Evolutionary conservation across 1,140 invertebrate species (phyloP).

Genomic region (Drosophila simulans): DNA sequence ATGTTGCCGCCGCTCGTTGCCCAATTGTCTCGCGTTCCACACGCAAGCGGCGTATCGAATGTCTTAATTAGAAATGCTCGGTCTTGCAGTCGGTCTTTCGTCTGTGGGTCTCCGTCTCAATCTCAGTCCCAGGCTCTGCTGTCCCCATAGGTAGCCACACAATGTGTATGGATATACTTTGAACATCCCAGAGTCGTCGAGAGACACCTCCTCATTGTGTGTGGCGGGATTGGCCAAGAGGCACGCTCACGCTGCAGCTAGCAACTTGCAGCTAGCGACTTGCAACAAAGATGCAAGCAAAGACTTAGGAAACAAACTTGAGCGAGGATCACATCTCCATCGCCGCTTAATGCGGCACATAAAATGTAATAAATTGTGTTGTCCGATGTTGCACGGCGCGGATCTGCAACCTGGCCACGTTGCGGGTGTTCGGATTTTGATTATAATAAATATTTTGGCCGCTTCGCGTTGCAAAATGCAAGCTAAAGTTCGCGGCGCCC

Average conservation of each 20-base stretch:
- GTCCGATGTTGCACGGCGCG: slow-evolving; percentile 51
- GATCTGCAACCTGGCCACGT: slow-evolving; percentile 26
- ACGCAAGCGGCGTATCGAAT: slow-evolving; percentile 80
- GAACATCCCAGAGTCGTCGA: slow-evolving; percentile 9
- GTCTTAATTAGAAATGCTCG: slow-evolving; percentile 81
- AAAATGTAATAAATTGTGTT: slow-evolving; percentile 79
- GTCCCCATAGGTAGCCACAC: slow-evolving; percentile 29
- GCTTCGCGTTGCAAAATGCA: slow-evolving; percentile 68
- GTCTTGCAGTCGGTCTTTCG: neutral
- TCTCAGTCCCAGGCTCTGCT: slow-evolving; percentile 30
- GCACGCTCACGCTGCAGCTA: slow-evolving; percentile 33
- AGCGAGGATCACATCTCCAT: slow-evolving; percentile 77
- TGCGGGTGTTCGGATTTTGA: slow-evolving; percentile 70
- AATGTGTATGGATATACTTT: slow-evolving; percentile 41
- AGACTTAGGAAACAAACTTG: slow-evolving; percentile 27
- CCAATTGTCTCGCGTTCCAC: slow-evolving; percentile 77
- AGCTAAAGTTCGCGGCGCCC: slow-evolving; percentile 15
- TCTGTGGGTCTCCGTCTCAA: slow-evolving; percentile 1
- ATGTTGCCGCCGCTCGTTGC: slow-evolving; percentile 38
- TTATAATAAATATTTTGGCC: slow-evolving; percentile 77
- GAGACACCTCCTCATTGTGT: slow-evolving; percentile 54
- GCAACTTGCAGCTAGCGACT: neutral
- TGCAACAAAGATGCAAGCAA: slow-evolving; percentile 33
- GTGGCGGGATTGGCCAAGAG: slow-evolving; percentile 47
- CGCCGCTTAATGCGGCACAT: slow-evolving; percentile 71